Conservation (phyloP, 2,113 vertebrate genomes). For the Halcyon senegalensis region DNA sequence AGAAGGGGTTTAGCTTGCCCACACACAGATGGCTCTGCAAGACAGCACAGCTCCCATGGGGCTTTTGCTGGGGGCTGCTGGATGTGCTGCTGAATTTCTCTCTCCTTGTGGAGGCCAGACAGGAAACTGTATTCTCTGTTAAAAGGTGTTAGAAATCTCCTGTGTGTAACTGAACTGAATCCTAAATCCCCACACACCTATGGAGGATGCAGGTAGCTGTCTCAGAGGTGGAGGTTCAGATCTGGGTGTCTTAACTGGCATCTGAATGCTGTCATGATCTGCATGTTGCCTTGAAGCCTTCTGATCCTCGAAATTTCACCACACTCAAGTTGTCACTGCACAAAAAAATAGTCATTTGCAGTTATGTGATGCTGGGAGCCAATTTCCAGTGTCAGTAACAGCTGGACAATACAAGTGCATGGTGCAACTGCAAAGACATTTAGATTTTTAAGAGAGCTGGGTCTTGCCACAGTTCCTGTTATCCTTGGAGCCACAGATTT, state of each 20-base stretch:
- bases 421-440: neutral
- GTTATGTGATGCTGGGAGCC: neutral
- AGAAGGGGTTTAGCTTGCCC: neutral
- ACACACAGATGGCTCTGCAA: accelerated
- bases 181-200: neutral
- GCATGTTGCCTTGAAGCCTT: neutral
- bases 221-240: neutral
- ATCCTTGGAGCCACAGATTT: neutral
- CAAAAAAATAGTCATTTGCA: neutral
- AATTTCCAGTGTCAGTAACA: neutral
- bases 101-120: neutral
- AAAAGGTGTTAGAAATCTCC: neutral
- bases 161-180: neutral
- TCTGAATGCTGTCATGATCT: accelerated
- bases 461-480: neutral
- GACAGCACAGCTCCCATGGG: neutral
- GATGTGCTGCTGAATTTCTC: neutral
- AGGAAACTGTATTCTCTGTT: neutral
- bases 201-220: neutral
- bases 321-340: neutral
- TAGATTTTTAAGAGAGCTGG: neutral
- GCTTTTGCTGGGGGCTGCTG: neutral
- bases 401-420: neutral
- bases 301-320: neutral
- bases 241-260: neutral